These are phyloP conservation scores for Blomia tropicalis DNA, from an alignment of 2,888 invertebrate species.

Conservation along the genomic window DNA sequence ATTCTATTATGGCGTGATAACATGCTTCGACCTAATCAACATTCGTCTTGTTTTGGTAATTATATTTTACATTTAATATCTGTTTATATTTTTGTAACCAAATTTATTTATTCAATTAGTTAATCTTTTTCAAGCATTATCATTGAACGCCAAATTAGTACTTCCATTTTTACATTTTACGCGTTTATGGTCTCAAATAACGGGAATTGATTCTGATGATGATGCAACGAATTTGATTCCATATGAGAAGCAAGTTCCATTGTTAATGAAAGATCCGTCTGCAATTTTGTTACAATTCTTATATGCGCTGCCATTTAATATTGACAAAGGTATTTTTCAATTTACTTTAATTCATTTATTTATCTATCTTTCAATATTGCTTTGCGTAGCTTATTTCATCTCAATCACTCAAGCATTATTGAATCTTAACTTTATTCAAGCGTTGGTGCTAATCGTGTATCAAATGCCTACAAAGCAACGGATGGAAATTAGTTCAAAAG, in stretches of 20 bases:
- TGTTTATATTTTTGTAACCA: neutral
- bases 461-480: constrained; percentile 35
- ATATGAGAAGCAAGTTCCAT: constrained; percentile 51
- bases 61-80: constrained; percentile 1
- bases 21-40: neutral
- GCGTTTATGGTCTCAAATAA: constrained; percentile 36
- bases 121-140: constrained; percentile 69
- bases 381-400: constrained; percentile 61
- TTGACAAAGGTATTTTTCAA: constrained; percentile 58
- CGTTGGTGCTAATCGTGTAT: constrained; percentile 53
- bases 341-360: neutral
- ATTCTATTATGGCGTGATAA: constrained; percentile 47
- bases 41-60: constrained; percentile 28
- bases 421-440: constrained; percentile 74
- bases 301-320: constrained; percentile 61
- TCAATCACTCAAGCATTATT: constrained; percentile 71
- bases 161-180: constrained; percentile 39
- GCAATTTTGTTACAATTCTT: constrained; percentile 72
- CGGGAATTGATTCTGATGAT: constrained; percentile 33
- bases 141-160: constrained; percentile 63
- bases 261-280: constrained; percentile 67
- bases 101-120: constrained; percentile 38
- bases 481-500: constrained; percentile 33
- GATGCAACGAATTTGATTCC: constrained; percentile 27
- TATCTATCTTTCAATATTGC: neutral